Evolutionary conservation across 2,888 invertebrate genomes (phyloP), one percentile per base, ranked within the genome.

Genomic region (Gortyna flavago): DNA sequence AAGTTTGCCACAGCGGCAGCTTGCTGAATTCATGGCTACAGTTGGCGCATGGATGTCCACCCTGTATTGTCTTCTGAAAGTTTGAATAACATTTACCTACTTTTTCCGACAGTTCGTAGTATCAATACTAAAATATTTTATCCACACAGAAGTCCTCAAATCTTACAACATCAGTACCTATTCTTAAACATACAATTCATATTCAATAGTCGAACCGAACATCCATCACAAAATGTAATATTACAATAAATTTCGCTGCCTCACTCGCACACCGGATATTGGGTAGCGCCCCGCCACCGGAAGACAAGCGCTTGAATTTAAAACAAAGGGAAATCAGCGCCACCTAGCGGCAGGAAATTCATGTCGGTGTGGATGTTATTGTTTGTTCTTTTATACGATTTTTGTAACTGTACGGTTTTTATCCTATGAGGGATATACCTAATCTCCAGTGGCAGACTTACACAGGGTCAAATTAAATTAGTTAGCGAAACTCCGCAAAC

Each of bases 211-310:
- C n/a, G 44, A 59, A 9, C 35, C 5, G 41, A 77, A 67, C 68
- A 82, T 83, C 62, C 59, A 82, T 72, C 73, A 76, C 54, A 64
- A n/a, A 75, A 77, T 57, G 68, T 79, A 74, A 76, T 72, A 73
- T 69, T 72, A 64, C 54, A 71, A 81, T 64, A 82, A 77, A 62
- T 72, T 59, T 48, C 16, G 72, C 78, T 64, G 29, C 87, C 85
- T 83, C 81, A 62, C 74, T 85, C 85, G 8, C 85, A 77, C 86
- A 85, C 82, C 88, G 89, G 89, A 91, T 90, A 92, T 91, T 89
- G 86, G 86, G 85, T 85, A 82, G 82, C 78, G 68, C 72, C 72
- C 83, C 80, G 72, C 35, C 57, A 81, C 77, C 89, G 88, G 89
- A 86, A 81, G 77, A 29, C 81, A 77, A 75, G 74, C 85, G 86